Evolutionary conservation across 2,888 invertebrate species (phyloP), one percentile per base, ranked within the genome.

Genomic region (Suillia variegata): DNA sequence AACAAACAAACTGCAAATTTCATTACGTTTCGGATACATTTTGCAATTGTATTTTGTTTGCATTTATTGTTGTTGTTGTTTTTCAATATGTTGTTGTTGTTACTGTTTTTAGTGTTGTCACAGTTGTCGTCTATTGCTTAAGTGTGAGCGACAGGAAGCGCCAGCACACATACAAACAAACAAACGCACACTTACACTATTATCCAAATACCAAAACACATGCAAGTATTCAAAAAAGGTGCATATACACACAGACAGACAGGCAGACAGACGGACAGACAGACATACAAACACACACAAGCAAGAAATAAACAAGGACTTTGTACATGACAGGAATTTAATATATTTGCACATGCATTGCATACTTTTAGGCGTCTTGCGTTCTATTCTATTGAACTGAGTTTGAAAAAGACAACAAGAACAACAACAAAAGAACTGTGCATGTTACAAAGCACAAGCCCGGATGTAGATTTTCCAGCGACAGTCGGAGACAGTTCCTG

Each of bases 321-420:
- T 61, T 71, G 76, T 68, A 70, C 69, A 69, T 70, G 74, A 75
- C 76, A 76, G 76, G 63, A 67, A 68, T 68, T 71, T 73, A 71
- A 72, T 75, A 70, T 67, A 69, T 75, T 73, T 68, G 51, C 59
- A 56, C 60, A 66, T 52, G 61, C 62, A 62, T 56, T 62, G 68
- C 68, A 67, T 66, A 67, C 62, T 71, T 70, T 69, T 66, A 62
- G 62, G 61, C 62, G 61, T 64, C 17, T 18, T 18, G 45, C 38
- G 15, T 13, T 31, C 12, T 4, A 38, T 38, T 38, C 38, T 6
- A 26, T 26, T 26, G 38, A 38, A 38, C 12, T 38, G 38, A 38
- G n/a, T 38, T 26, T 26, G 5, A 26, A 10, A 26, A 26, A 6
- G 26, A 26, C 26, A 26, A 5, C 10, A 6, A 10, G 6, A 26